Evolutionary conservation across 2,113 vertebrate species (phyloP).

Genomic region (Saguinus imperator): DNA sequence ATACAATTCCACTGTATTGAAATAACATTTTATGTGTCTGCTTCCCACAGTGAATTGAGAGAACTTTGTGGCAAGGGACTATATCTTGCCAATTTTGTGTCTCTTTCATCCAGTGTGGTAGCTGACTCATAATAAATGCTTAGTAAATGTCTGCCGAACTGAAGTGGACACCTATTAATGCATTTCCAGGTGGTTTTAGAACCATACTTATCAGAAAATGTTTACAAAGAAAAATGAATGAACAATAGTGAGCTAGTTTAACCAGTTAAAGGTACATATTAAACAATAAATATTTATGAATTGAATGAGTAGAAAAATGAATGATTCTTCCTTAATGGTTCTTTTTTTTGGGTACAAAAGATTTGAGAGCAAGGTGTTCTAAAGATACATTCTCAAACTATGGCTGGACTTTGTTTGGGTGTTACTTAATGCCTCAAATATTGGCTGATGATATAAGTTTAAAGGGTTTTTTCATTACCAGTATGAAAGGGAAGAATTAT

Average conservation of each 20-base stretch:
- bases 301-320: not conserved
- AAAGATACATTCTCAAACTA: not conserved
- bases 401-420: not conserved
- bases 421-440: not conserved
- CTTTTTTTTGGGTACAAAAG: not conserved
- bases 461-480: constrained; percentile 2
- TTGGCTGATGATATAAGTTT: not conserved
- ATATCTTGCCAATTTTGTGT: not conserved
- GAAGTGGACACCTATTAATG: not conserved
- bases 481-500: not conserved
- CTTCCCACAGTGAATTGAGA: not conserved
- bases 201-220: not conserved
- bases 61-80: not conserved
- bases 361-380: not conserved
- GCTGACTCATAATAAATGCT: not conserved
- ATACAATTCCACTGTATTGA: not conserved
- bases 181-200: not conserved
- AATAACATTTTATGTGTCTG: not conserved
- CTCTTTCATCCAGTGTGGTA: not conserved
- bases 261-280: not conserved
- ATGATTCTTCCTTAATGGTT: not conserved
- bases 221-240: not conserved
- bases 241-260: not conserved
- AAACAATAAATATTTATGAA: not conserved
- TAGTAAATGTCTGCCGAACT: not conserved